Evolutionary conservation across 2,113 vertebrate genomes (phyloP).

Genomic region (Andinoacara biseriatus): DNA sequence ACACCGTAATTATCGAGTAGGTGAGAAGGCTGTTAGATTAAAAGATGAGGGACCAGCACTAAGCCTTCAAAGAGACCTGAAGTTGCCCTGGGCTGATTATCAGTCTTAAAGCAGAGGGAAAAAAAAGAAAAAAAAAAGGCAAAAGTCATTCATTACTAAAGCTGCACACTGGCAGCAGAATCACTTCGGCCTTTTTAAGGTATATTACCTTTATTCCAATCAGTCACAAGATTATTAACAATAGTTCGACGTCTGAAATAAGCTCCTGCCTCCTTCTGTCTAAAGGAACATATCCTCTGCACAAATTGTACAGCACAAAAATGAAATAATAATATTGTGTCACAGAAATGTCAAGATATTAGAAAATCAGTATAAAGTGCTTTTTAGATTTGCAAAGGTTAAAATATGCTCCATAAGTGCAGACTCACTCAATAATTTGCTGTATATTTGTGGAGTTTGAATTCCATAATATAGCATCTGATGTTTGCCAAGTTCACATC

Average conservation of each 20-base stretch:
- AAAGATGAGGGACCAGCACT: constrained; percentile 57
- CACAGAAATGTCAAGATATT: not conserved
- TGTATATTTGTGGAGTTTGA: not conserved
- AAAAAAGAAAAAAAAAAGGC: constrained; percentile 28
- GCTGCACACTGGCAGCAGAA: constrained; percentile 44
- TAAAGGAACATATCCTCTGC: not conserved
- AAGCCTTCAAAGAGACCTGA: constrained; percentile 59
- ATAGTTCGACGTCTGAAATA: not conserved
- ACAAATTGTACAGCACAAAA: accelerated
- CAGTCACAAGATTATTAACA: not conserved
- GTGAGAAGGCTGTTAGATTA: constrained; percentile 58
- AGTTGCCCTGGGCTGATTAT: constrained; percentile 57
- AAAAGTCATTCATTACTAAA: constrained; percentile 43
- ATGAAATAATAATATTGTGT: not conserved
- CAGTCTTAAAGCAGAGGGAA: constrained; percentile 30
- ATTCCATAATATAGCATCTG: not conserved
- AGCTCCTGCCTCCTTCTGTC: not conserved
- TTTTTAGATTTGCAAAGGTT: not conserved
- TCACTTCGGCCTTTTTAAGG: constrained; percentile 29
- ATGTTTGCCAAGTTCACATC: not conserved
- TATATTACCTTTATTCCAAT: not conserved
- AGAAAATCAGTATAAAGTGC: not conserved
- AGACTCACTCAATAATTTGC: not conserved
- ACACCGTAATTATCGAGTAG: constrained; percentile 55
- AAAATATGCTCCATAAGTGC: not conserved